Evolutionary conservation across 2,888 invertebrate species (phyloP).

Genomic region (Eupithecia subfuscata): DNA sequence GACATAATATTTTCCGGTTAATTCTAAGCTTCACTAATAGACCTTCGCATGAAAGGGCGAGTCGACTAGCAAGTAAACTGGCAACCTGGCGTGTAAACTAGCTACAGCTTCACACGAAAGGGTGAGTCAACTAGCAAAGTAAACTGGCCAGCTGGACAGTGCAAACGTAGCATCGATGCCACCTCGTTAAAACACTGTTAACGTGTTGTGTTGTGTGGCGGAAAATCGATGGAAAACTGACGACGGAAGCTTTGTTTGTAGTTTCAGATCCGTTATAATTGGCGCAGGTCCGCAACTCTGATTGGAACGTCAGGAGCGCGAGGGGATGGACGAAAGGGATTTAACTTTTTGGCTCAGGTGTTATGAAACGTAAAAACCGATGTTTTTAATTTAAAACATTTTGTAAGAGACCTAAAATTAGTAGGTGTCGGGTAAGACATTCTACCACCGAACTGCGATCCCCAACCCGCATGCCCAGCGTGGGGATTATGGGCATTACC

Average conservation of each 20-base stretch:
- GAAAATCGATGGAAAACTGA: conserved; percentile 30
- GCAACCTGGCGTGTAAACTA: conserved; percentile 10
- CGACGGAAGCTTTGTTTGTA: conserved; percentile 17
- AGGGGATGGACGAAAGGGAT: not conserved
- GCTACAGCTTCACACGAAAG: not conserved
- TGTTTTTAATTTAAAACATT: not conserved
- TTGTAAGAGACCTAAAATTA: not conserved
- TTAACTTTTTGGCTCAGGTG: not conserved
- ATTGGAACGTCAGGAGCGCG: not conserved
- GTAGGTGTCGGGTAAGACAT: too few species aligned
- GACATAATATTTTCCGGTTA: too few species aligned
- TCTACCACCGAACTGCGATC: too few species aligned
- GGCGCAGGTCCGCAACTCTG: not conserved
- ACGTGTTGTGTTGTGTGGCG: conserved; percentile 20
- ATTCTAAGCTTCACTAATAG: too few species aligned
- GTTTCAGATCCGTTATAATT: conserved; percentile 12
- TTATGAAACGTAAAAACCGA: not conserved
- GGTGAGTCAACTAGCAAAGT: not conserved
- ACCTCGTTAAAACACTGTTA: conserved; percentile 25
- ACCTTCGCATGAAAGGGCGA: too few species aligned
- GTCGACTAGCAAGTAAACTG: not conserved
- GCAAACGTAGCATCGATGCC: conserved; percentile 17
- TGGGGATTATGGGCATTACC: too few species aligned
- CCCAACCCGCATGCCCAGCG: too few species aligned
- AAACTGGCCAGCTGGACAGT: not conserved